These are phyloP conservation scores for Girardia tigrina DNA, from an alignment of 2,888 invertebrate genomes.

Conservation along the genomic window DNA sequence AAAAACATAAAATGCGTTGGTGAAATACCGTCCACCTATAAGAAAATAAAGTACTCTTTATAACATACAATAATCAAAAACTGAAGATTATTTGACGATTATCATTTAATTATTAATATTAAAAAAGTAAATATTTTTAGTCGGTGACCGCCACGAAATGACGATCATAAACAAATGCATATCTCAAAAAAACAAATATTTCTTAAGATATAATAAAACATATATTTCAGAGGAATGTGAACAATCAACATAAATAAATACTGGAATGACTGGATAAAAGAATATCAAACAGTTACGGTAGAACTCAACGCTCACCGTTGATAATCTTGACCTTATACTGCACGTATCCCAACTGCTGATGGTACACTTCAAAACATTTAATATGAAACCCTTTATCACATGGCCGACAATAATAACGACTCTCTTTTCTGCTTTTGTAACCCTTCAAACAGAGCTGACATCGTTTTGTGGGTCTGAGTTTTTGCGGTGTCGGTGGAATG, in stretches of 20 bases:
- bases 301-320: background rate
- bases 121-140: too few species aligned
- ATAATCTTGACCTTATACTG: background rate
- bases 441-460: conserved; percentile 20
- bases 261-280: background rate
- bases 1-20: too few species aligned
- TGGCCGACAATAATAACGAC: conserved; percentile 11
- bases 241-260: background rate
- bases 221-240: conserved; percentile 9
- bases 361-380: conserved; percentile 24
- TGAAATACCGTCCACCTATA: too few species aligned
- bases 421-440: conserved; percentile 25
- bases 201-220: background rate
- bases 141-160: too few species aligned
- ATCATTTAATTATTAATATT: too few species aligned
- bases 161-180: too few species aligned
- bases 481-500: conserved; percentile 13
- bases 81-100: too few species aligned
- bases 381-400: conserved; percentile 26
- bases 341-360: background rate
- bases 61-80: too few species aligned
- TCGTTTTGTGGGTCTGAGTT: conserved; percentile 28
- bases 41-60: too few species aligned
- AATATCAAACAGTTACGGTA: background rate
- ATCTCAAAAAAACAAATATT: too few species aligned